Percentiles rank a stretch among this genome's conserved stretches.
These are phyloP conservation scores for Vanessa tameamea DNA, from an alignment of 1,140 invertebrate species.

Conservation along the genomic window DNA sequence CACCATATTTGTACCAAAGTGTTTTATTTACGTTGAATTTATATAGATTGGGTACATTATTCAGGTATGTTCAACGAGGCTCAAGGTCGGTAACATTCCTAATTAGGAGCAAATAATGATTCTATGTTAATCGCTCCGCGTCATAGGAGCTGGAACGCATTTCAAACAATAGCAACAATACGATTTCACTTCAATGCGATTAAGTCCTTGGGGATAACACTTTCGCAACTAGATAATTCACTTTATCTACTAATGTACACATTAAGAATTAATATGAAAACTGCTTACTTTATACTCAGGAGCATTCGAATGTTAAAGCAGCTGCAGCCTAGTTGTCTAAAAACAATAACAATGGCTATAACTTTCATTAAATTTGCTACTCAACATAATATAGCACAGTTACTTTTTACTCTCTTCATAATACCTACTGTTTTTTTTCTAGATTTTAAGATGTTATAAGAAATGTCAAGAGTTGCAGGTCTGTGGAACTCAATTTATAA, in stretches of 20 bases:
- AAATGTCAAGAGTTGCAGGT: no score
- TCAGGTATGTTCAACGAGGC: slow-evolving; percentile 24
- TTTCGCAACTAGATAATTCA: slow-evolving; percentile 31
- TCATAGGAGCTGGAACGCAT: slow-evolving; percentile 26
- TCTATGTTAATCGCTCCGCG: slow-evolving; percentile 47
- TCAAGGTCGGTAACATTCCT: slow-evolving; percentile 49
- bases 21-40: not conserved
- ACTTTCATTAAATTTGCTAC: no score
- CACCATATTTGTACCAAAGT: not conserved
- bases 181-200: slow-evolving; percentile 26
- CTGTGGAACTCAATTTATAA: no score
- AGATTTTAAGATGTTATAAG: no score
- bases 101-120: slow-evolving; percentile 49
- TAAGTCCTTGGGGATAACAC: slow-evolving; percentile 20
- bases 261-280: slow-evolving; percentile 6
- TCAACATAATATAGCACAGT: no score
- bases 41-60: slow-evolving; percentile 3
- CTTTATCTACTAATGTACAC: not conserved
- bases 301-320: not conserved
- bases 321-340: no score
- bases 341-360: no score
- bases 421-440: no score
- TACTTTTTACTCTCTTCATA: no score
- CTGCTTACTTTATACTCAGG: not conserved
- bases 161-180: slow-evolving; percentile 26